Conservation (phyloP, 2,113 vertebrate genomes). For the Struthio camelus region DNA sequence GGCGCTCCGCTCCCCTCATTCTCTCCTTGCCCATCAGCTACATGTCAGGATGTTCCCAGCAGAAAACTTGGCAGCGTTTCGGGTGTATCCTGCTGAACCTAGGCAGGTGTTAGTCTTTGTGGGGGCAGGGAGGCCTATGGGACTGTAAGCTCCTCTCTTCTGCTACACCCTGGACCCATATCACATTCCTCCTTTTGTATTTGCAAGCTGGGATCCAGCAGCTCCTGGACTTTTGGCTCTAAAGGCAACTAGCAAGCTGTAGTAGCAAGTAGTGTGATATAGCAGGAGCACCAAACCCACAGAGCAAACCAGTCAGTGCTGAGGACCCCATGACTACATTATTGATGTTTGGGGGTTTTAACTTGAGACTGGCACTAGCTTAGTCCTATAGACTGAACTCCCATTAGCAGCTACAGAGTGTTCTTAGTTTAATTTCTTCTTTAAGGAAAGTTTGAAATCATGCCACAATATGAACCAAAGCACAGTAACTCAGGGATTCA, state of each 20-base stretch:
- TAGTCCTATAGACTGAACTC: neutral
- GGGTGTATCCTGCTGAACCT: neutral
- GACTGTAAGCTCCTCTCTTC: neutral
- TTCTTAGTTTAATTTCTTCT: neutral
- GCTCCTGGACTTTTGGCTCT: neutral
- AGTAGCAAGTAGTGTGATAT: neutral
- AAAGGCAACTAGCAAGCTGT: neutral
- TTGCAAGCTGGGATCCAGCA: neutral
- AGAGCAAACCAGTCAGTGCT: neutral
- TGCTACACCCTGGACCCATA: neutral
- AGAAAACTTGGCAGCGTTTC: neutral
- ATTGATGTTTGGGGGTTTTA: neutral
- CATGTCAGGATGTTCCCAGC: neutral
- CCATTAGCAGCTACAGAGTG: neutral
- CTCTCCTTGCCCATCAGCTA: neutral
- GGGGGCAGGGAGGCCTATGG: neutral
- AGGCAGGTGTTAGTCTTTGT: neutral
- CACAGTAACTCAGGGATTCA: neutral
- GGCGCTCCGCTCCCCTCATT: neutral
- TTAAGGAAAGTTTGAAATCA: neutral
- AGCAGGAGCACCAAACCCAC: neutral
- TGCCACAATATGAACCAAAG: neutral
- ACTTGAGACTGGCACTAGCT: neutral
- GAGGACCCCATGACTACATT: fast-evolving
- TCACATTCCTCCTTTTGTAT: neutral